Base-by-base conservation (phyloP, 2,113 vertebrate genomes). In the Candoia aspera region DNA sequence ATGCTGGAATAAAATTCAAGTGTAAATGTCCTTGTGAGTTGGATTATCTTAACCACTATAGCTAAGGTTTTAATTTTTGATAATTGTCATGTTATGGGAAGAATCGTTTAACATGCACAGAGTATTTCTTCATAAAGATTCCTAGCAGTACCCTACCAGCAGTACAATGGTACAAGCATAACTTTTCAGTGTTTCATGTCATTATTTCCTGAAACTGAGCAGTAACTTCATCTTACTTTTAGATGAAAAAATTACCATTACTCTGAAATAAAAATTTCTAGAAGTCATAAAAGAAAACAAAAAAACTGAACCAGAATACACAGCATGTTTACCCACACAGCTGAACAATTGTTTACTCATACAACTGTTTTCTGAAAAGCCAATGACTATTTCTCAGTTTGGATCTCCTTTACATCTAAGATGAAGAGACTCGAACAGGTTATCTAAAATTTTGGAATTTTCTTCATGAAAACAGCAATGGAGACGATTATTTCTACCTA, bases 221-320 rank as follows among this genome's bases (percentile, higher is more conserved):
- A 17, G 0, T 42, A 94, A 79, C 89, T 94, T 93, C 94, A 86
- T 93, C 94, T 88, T 92, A 93, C 92, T 87, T 94, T 62, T 94
- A 96, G 91, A 93, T 94, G 92, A 89, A 64, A 96, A 95, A 92
- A 94, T 33, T 85, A 91, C 94, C 94, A 95, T 94, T 97, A 95
- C 94, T 93, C 94, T 0, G 0, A 84, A 55, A 89, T 93, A 96
- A 3, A 95, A 94, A 91, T 95, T 96, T 96, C 92, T 95, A 86
- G 91, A 92, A 92, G 68, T 89, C 2, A 91, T 93, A 93, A 92
- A 86, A 11, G 0, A 95, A 90, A 95, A 96, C 84, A 2, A 62
- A 92, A 95, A 94, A 92, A 93, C 54, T 87, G 93, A 3, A 37
- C 0, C 3, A 91, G 95, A 96, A 97, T 94, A 62, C 9, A 5